phyloP scores from a whole-genome alignment of 2,888 invertebrate species.

The Spicauda simplicius region DNA sequence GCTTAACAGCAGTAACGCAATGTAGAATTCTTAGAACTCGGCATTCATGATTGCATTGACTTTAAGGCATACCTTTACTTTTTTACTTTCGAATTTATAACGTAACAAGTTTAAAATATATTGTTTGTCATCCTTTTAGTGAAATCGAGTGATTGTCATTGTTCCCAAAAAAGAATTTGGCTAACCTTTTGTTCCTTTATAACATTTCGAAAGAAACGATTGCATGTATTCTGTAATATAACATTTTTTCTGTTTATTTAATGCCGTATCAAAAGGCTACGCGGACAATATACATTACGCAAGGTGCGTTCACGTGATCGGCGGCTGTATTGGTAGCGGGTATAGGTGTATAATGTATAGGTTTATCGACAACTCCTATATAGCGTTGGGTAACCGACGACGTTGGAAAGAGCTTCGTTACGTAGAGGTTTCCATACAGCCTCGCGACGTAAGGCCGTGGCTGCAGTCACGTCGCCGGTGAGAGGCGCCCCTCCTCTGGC shows the following conservation, averaged over 20 bases:
- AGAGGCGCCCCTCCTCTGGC: slow-evolving; percentile 80
- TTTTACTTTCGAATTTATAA: slow-evolving; percentile 21
- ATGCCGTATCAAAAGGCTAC: slow-evolving; percentile 72
- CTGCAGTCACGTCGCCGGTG: slow-evolving; percentile 83
- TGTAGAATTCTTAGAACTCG: slow-evolving; percentile 11
- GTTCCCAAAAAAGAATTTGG: neutral
- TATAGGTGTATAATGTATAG: slow-evolving; percentile 54
- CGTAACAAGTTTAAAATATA: slow-evolving; percentile 7
- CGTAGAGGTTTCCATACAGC: slow-evolving; percentile 83
- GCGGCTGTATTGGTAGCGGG: slow-evolving; percentile 66
- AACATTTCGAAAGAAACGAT: slow-evolving; percentile 59
- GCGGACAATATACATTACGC: slow-evolving; percentile 74
- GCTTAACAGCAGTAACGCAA: neutral
- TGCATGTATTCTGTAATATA: slow-evolving; percentile 63
- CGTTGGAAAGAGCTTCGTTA: slow-evolving; percentile 80
- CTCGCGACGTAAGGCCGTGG: slow-evolving; percentile 82
- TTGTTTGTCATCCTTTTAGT: slow-evolving; percentile 12
- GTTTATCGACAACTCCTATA: slow-evolving; percentile 78
- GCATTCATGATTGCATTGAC: slow-evolving; percentile 38
- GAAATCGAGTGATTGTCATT: neutral
- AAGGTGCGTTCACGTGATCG: slow-evolving; percentile 74
- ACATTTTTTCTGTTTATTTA: slow-evolving; percentile 72
- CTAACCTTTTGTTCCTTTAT: neutral
- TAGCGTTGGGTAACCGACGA: slow-evolving; percentile 75
- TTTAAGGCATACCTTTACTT: slow-evolving; percentile 8